Conservation (phyloP, 2,888 invertebrate genomes). For the Pollenia labialis region DNA sequence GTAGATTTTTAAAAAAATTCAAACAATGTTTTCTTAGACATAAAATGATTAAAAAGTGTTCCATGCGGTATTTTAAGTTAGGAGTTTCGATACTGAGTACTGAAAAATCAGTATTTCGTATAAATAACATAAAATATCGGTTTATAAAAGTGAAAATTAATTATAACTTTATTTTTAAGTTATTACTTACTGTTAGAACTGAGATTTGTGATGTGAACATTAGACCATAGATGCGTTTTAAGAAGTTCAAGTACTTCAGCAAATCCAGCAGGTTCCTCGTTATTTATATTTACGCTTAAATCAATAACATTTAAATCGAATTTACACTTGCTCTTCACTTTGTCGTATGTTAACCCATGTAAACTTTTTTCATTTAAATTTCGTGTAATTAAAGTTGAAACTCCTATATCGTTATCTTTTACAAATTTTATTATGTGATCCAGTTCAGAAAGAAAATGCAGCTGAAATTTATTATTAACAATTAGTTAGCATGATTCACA, state of each 20-base stretch:
- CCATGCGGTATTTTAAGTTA: too few relatives aligned
- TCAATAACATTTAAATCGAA: constrained; percentile 73
- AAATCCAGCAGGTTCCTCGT: constrained; percentile 73
- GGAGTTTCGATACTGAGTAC: too few relatives aligned
- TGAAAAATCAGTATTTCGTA: too few relatives aligned
- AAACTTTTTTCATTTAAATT: constrained; percentile 73
- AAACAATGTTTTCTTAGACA: too few relatives aligned
- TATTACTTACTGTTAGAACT: constrained; percentile 47
- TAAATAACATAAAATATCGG: too few relatives aligned
- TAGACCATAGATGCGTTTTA: constrained; percentile 77
- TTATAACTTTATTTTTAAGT: too few relatives aligned
- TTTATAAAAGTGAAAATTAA: too few relatives aligned
- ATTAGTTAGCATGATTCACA: too few relatives aligned
- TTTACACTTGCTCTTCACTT: constrained; percentile 73
- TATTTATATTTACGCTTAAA: constrained; percentile 66
- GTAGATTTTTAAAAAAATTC: too few relatives aligned
- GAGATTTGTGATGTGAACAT: constrained; percentile 54
- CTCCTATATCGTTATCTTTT: constrained; percentile 74
- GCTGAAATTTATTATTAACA: constrained; percentile 36
- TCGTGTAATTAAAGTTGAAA: constrained; percentile 75
- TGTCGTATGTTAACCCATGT: constrained; percentile 75
- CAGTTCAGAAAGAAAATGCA: constrained; percentile 51
- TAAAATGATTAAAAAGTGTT: too few relatives aligned
- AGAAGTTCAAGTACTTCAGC: constrained; percentile 76
- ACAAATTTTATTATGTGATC: constrained; percentile 71